phyloP scores from a whole-genome alignment of 1,140 invertebrate species.

The Drosophila hydei region DNA sequence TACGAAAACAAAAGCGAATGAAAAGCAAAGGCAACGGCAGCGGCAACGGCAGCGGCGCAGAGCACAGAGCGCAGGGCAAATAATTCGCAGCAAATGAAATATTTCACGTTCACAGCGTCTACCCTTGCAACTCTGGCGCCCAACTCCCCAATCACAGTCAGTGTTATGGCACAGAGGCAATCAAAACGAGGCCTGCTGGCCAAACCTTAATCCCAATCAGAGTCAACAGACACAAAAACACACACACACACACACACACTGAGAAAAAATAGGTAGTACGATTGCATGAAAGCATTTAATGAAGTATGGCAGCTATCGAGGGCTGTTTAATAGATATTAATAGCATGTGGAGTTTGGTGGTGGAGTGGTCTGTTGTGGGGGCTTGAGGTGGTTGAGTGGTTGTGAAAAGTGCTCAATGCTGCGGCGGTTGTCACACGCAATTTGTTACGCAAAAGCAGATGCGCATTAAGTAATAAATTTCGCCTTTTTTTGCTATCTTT shows the following conservation, averaged over 20 bases:
- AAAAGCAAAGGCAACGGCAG: slow-evolving; percentile 17
- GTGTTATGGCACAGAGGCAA: slow-evolving; percentile 61
- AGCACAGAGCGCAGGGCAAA: slow-evolving; percentile 54
- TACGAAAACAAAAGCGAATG: slow-evolving; percentile 34
- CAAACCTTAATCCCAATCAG: slow-evolving; percentile 78
- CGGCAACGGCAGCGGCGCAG: not conserved
- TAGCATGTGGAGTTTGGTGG: slow-evolving; percentile 42
- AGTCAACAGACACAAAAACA: slow-evolving; percentile 60
- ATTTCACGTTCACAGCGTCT: slow-evolving; percentile 61
- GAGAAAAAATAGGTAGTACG: slow-evolving; percentile 55
- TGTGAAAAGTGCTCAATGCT: slow-evolving; percentile 54
- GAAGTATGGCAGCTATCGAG: slow-evolving; percentile 66
- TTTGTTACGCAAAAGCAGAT: slow-evolving; percentile 57
- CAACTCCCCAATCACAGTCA: slow-evolving; percentile 18
- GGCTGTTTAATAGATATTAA: slow-evolving; percentile 72
- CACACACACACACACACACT: not conserved
- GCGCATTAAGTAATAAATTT: slow-evolving; percentile 74
- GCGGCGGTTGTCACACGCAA: slow-evolving; percentile 56
- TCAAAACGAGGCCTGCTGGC: slow-evolving; percentile 64
- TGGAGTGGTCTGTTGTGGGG: not conserved
- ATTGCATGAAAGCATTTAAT: slow-evolving; percentile 70
- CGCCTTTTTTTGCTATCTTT: slow-evolving; percentile 3
- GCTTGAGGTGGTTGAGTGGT: slow-evolving; percentile 22
- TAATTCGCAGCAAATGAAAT: slow-evolving; percentile 77
- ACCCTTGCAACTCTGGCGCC: slow-evolving; percentile 4